Evolutionary conservation across 2,888 invertebrate species (phyloP).

Genomic region (Myopa tessellatipennis): DNA sequence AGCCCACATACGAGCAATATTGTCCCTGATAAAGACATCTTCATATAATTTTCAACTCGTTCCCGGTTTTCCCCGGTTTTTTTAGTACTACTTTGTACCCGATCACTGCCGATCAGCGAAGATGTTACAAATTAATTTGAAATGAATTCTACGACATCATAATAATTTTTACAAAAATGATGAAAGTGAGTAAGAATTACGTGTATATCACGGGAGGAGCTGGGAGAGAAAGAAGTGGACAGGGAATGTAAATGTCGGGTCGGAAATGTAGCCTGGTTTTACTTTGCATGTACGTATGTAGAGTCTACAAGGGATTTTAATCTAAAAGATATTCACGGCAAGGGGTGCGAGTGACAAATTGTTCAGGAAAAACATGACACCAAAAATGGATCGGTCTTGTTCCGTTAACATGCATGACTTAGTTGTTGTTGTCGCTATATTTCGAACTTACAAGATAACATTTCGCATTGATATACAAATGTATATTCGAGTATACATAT

Average conservation of each 20-base stretch:
- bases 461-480: constrained; percentile 12
- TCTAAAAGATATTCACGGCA: constrained; percentile 26
- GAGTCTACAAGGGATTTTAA: neutral
- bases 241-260: constrained; percentile 11
- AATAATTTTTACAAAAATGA: constrained; percentile 11
- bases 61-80: neutral
- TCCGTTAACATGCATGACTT: neutral
- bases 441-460: constrained; percentile 17
- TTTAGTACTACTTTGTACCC: neutral
- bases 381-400: constrained; percentile 49
- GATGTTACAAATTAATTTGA: constrained; percentile 22
- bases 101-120: neutral
- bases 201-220: neutral
- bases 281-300: too few species aligned
- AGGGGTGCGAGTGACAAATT: constrained; percentile 63
- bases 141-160: constrained; percentile 12
- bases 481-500: neutral
- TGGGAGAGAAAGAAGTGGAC: neutral
- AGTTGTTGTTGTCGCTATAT: neutral
- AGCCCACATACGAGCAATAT: neutral
- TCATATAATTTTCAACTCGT: constrained; percentile 12
- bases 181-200: neutral
- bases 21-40: constrained; percentile 18
- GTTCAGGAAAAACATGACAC: constrained; percentile 66
- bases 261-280: constrained; percentile 35